phyloP scores from a whole-genome alignment of 64 coral and sea anemone species.

The Montipora foliosa region DNA sequence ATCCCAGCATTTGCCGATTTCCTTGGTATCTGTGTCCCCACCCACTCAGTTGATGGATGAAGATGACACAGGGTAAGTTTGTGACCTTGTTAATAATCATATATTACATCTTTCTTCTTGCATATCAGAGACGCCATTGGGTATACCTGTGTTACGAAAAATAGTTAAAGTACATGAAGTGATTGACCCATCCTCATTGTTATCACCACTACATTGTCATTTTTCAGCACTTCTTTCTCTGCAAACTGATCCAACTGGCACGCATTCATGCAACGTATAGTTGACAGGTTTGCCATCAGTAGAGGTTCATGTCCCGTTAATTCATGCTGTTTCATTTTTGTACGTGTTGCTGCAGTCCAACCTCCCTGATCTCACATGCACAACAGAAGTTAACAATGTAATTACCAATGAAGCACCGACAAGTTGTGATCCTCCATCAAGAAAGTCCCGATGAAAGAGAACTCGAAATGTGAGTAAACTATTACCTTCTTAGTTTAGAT shows the following conservation, averaged over 20 bases:
- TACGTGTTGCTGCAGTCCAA: not conserved
- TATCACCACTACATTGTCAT: not conserved
- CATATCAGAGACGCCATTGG: not conserved
- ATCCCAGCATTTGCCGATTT: not conserved
- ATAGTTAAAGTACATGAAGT: not conserved
- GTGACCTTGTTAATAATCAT: not conserved
- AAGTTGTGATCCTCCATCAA: not conserved
- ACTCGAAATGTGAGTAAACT: conserved; percentile 7
- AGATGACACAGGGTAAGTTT: conserved; percentile 18
- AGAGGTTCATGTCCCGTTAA: not conserved
- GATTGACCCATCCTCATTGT: not conserved
- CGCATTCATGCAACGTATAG: not conserved
- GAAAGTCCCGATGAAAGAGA: not conserved
- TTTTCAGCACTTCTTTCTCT: conserved; percentile 1
- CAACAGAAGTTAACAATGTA: not conserved
- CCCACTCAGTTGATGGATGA: conserved; percentile 12
- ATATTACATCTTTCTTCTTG: conserved; percentile 1
- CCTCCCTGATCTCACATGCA: not conserved
- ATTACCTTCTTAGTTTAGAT: not conserved
- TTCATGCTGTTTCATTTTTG: not conserved
- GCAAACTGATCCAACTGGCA: conserved; percentile 6
- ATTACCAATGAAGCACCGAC: not conserved
- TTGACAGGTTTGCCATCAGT: not conserved
- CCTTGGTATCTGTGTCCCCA: not conserved
- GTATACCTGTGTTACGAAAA: not conserved